Evolutionary conservation across 2,797 vertebrate genomes (phyloP), one percentile per base, ranked within the genome.

Genomic region (Enteromius unitaeniatus): DNA sequence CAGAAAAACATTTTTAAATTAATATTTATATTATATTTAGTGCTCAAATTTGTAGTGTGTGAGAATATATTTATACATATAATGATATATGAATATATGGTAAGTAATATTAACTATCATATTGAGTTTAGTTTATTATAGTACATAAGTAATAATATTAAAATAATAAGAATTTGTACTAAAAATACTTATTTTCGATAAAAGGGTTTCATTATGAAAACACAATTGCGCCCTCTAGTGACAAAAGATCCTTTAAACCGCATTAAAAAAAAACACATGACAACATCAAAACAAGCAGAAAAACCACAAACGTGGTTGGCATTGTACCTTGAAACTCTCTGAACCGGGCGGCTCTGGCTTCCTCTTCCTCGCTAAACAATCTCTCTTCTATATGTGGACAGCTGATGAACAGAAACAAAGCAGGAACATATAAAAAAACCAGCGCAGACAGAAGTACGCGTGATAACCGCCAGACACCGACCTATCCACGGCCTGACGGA

Each of bases 271-370:
- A 5, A 11, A 10, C 40, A 1, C 3, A 62, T 28, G 4, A 64
- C 9, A 65, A 34, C 15, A 21, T 21, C 1, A 21, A 45, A 42
- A 31, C 15, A 17, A 78, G 60, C 58, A 37, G 1, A 76, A 67
- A 40, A 42, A 14, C 9, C 10, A 40, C 2, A 3, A 42, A 69
- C 15, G n/a, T 9, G 21, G 13, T 10, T 78, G 3, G 45, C 4
- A 10, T 69, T 77, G 93, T 93, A 99, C 98, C 97, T 94, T 97
- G 97, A 89, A 97, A 96, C 62, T 97, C 97, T 91, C 91, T 95
- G 21, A 98, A 91, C 84, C 93, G 95, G 0, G 87, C 89, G 26
- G 92, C 93, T 45, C 93, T 92, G 0, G 94, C 94, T 86, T 96
- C 97, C 85, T 98, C 96, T 10, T 96, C 94, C 88, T 98, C 96